Base-by-base conservation (phyloP, 37 sponge, comb jelly and placozoan species). In the Theonella swinhoei region DNA sequence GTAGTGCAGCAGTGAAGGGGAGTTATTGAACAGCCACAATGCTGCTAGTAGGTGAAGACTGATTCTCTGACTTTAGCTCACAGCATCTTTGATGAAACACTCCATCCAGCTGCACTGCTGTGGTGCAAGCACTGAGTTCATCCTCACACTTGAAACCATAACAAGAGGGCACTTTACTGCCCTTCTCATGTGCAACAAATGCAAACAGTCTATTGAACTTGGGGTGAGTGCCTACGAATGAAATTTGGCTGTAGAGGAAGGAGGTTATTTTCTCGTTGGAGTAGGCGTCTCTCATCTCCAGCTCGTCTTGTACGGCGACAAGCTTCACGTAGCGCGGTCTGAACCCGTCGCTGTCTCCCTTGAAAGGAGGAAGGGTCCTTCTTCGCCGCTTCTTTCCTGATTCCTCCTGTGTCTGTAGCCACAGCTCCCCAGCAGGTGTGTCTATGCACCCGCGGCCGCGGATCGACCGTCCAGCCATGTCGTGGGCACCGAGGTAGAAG, bases 141-240 rank as follows among this genome's bases (percentile, higher is more conserved):
- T 81, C 74, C 26, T 80, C 85, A 68, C 93, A 92, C 65, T 92
- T 92, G 70, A 92, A 92, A 0, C 80, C 93, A 77, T 92, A 81
- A 64, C 93, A 92, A 42, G 70, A 92, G 0, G 86, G 78, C 0
- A 70, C 75, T 2, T 59, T 36, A 28, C 42, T 62, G 1, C 38
- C 43, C 34, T 77, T 39, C 0, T 69, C 32, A 43, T 85, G 72
- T 20, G 78, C 93, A 36, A 88, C 75, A 59, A 92, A 92, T 8
- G 85, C 89, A 72, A 92, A 92, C 60, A 88, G 59, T 7, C 85
- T 22, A 0, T 77, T 62, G 78, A 75, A 42, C 42, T 84, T 85
- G 0, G 80, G 89, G 59, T 92, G 89, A 0, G 85, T 84, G 5
- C 93, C 93, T 0, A 82, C 81, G 69, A 88, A 88, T 4, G 93